Percentiles rank a stretch among this genome's conserved stretches.
phyloP scores from a whole-genome alignment of 37 sponge, comb jelly and placozoan genomes.

The Spongilla lacustris region DNA sequence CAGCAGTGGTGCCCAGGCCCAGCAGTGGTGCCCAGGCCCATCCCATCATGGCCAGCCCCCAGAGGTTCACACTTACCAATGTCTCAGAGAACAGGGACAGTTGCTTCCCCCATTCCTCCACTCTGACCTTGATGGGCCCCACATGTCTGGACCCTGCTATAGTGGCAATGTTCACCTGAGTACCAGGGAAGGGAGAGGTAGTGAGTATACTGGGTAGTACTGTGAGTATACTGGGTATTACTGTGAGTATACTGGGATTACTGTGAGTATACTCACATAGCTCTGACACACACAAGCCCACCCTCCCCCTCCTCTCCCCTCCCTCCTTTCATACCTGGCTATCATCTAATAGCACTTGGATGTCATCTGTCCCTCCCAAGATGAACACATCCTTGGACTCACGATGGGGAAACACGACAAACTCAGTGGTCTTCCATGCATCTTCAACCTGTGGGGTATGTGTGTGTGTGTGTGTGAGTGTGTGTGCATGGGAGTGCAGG shows the following conservation, averaged over 20 bases:
- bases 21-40: too few relatives aligned
- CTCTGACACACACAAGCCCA: not conserved
- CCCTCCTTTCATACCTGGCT: constrained; percentile 55
- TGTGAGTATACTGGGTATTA: too few relatives aligned
- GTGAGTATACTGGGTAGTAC: not conserved
- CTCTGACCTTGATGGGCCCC: constrained; percentile 93
- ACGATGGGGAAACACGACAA: constrained; percentile 87
- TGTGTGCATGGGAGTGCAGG: too few relatives aligned
- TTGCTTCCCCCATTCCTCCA: constrained; percentile 96
- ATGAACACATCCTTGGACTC: constrained; percentile 97
- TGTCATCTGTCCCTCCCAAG: constrained; percentile 96
- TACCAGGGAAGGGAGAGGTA: not conserved
- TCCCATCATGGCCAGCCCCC: not conserved
- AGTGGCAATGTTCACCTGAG: constrained; percentile 83
- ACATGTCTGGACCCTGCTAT: constrained; percentile 96
- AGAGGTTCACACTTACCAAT: constrained; percentile 50
- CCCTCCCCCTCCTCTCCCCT: not conserved
- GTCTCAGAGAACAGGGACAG: constrained; percentile 91
- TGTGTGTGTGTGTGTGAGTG: too few relatives aligned
- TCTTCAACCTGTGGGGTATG: constrained; percentile 80
- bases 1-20: too few relatives aligned
- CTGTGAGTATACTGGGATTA: too few relatives aligned
- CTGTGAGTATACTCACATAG: too few relatives aligned
- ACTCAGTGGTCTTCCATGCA: constrained; percentile 92
- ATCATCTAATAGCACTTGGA: constrained; percentile 94